Conservation (phyloP, 2,888 invertebrate genomes). For the Tridacna crocea region DNA sequence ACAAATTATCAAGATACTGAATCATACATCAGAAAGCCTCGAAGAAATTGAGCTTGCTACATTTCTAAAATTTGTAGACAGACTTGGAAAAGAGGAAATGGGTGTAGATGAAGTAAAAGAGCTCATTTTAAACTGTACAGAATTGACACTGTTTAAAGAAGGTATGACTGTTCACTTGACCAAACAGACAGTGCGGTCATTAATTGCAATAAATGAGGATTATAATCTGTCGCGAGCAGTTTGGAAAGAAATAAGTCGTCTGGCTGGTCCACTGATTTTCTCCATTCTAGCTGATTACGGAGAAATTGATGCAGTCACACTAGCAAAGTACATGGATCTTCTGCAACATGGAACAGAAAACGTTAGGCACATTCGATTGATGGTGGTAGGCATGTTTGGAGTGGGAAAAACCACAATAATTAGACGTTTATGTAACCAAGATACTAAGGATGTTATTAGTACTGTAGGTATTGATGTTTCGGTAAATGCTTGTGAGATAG, state of each 20-base stretch:
- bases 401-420: constrained; percentile 13
- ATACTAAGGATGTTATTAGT: background rate
- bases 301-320: background rate
- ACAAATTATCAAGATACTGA: background rate
- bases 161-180: background rate
- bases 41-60: background rate
- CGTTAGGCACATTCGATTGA: background rate
- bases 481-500: constrained; percentile 4
- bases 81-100: background rate
- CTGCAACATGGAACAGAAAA: background rate
- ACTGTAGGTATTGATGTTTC: constrained; percentile 8
- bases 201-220: background rate
- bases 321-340: background rate
- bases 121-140: background rate
- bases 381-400: constrained; percentile 14
- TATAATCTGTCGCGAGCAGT: background rate
- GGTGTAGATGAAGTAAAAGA: background rate
- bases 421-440: background rate
- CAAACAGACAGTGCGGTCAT: background rate
- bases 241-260: background rate
- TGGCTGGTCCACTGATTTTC: background rate
- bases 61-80: background rate
- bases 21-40: background rate
- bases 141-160: background rate
- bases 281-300: background rate